These are phyloP conservation scores for Hemitrygon akajei DNA, from an alignment of 2,797 vertebrate species.

Conservation along the genomic window DNA sequence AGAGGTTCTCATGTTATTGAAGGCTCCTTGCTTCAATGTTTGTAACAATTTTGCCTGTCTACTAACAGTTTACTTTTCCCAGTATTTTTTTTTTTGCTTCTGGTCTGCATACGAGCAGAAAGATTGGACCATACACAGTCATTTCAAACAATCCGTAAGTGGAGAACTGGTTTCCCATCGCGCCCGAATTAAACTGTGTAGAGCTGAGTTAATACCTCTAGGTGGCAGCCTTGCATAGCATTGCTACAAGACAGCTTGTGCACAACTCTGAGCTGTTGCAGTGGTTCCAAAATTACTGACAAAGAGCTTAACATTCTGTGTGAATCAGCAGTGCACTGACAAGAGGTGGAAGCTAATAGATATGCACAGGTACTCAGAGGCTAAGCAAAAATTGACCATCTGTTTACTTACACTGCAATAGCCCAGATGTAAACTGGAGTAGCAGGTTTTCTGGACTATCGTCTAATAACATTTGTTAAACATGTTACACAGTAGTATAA, in stretches of 20 bases:
- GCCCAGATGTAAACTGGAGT: no score
- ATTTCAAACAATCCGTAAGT: background rate
- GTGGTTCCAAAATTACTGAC: background rate
- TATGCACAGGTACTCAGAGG: background rate
- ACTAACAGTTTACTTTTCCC: background rate
- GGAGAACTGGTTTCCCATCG: no score
- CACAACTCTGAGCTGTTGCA: background rate
- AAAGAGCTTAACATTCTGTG: background rate
- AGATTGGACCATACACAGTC: background rate
- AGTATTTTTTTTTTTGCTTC: background rate
- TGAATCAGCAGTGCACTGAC: no score
- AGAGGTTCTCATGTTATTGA: background rate
- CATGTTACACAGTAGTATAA: no score
- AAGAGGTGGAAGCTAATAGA: background rate
- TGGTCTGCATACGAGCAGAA: background rate
- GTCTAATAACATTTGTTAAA: no score
- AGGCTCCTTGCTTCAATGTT: background rate
- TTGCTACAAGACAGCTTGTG: background rate
- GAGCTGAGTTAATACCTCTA: background rate
- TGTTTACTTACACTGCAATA: background rate
- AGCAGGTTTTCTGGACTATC: no score
- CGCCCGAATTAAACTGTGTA: background rate
- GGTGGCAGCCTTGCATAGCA: background rate
- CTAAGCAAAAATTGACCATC: background rate
- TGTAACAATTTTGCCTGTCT: background rate